Evolutionary conservation across 2,797 vertebrate genomes (phyloP), one percentile per base, ranked within the genome.

Genomic region (Poeciliopsis presidionis): DNA sequence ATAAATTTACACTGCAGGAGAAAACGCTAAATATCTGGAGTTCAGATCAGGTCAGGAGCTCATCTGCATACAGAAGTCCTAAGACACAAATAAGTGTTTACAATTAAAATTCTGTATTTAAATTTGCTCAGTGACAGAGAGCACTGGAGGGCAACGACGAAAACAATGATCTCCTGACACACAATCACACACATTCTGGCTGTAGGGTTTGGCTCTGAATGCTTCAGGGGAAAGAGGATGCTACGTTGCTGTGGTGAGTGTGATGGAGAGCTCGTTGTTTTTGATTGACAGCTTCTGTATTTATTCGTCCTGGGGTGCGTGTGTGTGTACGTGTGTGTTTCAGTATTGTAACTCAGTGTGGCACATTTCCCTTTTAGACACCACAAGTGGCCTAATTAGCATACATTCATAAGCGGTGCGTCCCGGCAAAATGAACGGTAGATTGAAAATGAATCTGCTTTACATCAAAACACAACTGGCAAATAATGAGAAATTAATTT

Each of bases 371-470:
- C 77, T 79, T 87, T 91, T 47, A 82, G 75, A 78, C 76, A 59
- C 47, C 75, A 82, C 82, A 76, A 84, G 86, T 87, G 82, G 78
- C 72, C 77, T 84, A 82, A 90, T 89, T 88, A 89, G 16, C 57
- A 82, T 82, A 83, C 78, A 84, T 51, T 88, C 67, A 73, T 87
- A 86, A 82, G 87, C 49, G 70, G 77, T 63, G 74, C 72, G 74
- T 74, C 71, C 33, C 74, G 43, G 28, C 57, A 59, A 28, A 59
- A 59, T 16, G 57, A 55, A n/a, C 49, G 72, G 81, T 55, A 53
- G 18, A 49, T 76, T 59, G 25, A n/a, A 79, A 89, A 84, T 16
- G 49, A 80, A 75, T 73, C 76, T 28, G 72, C 72, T 79, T 0
- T 63, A 70, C 43, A 70, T 72, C 46, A 74, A 73, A n/a, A 57